Conservation (phyloP, 2,888 invertebrate genomes). For the Romanomermis culicivorax region DNA sequence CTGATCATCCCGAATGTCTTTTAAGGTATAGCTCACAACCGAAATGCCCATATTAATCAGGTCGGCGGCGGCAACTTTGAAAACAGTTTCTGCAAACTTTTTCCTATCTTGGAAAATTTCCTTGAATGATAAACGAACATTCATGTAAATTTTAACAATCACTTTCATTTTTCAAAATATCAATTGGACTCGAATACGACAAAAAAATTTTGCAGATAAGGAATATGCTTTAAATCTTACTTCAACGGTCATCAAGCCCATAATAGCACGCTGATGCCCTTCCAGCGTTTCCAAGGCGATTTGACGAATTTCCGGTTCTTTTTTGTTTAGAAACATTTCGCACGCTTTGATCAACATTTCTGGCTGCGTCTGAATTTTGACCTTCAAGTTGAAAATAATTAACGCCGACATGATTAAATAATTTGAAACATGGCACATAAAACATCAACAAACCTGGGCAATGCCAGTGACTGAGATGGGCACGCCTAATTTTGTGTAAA, state of each 20-base stretch:
- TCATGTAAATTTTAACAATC: too few species aligned
- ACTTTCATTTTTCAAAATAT: too few species aligned
- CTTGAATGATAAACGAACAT: conserved; percentile 23
- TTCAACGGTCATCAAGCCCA: conserved; percentile 34
- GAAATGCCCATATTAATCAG: conserved; percentile 88
- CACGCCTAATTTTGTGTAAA: conserved; percentile 85
- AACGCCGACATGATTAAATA: neutral
- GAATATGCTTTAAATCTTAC: conserved; percentile 6
- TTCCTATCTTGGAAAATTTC: conserved; percentile 87
- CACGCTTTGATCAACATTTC: conserved; percentile 32
- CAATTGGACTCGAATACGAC: too few species aligned
- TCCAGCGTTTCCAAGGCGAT: conserved; percentile 33
- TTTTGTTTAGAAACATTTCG: conserved; percentile 32
- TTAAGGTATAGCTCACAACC: conserved; percentile 76
- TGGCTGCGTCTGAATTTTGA: conserved; percentile 30
- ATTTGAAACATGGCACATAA: neutral
- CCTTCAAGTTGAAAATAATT: conserved; percentile 17
- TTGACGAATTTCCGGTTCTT: conserved; percentile 27
- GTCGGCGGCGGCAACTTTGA: conserved; percentile 80
- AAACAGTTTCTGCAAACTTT: conserved; percentile 72
- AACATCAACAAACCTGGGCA: conserved; percentile 51
- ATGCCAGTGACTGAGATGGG: conserved; percentile 91
- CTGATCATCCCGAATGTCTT: conserved; percentile 83
- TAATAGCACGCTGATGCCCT: conserved; percentile 34
- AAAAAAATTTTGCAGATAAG: too few species aligned